These are phyloP conservation scores for Prochilodus magdalenae DNA, from an alignment of 2,113 vertebrate genomes.

Conservation along the genomic window DNA sequence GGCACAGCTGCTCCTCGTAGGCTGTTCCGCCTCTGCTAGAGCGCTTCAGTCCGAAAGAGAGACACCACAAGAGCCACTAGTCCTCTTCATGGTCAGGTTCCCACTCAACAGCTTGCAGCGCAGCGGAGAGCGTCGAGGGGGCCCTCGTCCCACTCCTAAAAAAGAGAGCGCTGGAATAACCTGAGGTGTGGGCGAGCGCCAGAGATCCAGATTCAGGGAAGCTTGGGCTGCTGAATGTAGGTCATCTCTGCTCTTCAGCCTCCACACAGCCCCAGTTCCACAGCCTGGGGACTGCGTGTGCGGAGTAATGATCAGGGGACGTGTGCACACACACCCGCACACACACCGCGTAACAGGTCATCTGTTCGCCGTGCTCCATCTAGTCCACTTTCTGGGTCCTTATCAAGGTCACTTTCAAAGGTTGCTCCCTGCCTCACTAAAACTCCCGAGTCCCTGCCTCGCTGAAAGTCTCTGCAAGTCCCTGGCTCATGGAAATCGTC, in stretches of 20 bases:
- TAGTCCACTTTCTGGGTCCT: constrained; percentile 46
- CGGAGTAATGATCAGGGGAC: constrained; percentile 38
- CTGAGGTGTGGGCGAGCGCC: constrained; percentile 27
- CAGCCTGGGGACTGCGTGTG: constrained; percentile 50
- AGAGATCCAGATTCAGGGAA: constrained; percentile 48
- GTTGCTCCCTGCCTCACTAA: constrained; percentile 5
- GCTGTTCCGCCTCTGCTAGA: too few species aligned
- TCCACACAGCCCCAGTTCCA: constrained; percentile 56
- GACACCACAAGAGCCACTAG: background rate
- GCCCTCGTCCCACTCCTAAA: background rate
- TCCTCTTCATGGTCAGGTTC: background rate
- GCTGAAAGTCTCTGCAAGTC: background rate
- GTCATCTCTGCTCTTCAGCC: constrained; percentile 45
- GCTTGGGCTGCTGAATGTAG: constrained; percentile 53
- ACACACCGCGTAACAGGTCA: constrained; percentile 49
- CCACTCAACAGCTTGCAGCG: background rate
- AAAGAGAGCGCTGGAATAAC: constrained; percentile 5
- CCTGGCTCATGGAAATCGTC: too few species aligned
- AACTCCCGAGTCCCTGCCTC: constrained; percentile 5
- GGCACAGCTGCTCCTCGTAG: too few species aligned
- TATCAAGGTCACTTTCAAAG: constrained; percentile 39
- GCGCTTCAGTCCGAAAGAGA: too few species aligned
- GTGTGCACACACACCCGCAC: constrained; percentile 23
- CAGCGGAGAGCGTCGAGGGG: background rate
- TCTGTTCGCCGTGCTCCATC: constrained; percentile 17